These are phyloP conservation scores for Drosophila fuyamai DNA, from an alignment of 1,140 invertebrate species.

Conservation along the genomic window DNA sequence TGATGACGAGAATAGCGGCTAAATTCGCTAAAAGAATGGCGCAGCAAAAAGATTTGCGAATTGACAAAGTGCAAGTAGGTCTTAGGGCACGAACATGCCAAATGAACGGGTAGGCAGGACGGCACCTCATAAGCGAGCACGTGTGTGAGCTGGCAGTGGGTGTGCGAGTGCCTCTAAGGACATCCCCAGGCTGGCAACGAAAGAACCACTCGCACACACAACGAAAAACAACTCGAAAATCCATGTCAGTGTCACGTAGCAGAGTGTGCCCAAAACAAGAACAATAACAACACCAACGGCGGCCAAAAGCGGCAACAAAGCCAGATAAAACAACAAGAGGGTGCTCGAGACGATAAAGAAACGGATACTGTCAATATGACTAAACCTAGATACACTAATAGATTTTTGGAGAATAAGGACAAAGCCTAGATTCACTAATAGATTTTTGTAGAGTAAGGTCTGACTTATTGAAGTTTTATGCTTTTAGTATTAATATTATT, in stretches of 20 bases:
- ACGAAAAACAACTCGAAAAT: slow-evolving; percentile 76
- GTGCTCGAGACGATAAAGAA: slow-evolving; percentile 48
- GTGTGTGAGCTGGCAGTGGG: slow-evolving; percentile 1
- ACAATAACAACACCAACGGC: slow-evolving; percentile 37
- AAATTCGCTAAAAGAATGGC: slow-evolving; percentile 50
- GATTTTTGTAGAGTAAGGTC: neutral
- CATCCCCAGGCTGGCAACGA: slow-evolving; percentile 55
- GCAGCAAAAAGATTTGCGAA: slow-evolving; percentile 81
- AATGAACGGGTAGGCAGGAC: slow-evolving; percentile 47
- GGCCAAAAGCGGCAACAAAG: slow-evolving; percentile 34
- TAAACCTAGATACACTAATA: slow-evolving; percentile 51
- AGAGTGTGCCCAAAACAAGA: slow-evolving; percentile 61
- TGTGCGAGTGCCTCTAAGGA: slow-evolving; percentile 54
- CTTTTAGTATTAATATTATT: no score
- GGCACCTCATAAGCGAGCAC: slow-evolving; percentile 38
- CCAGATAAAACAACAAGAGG: slow-evolving; percentile 39
- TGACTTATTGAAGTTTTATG: neutral
- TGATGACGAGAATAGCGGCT: slow-evolving; percentile 58
- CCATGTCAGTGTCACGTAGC: slow-evolving; percentile 82
- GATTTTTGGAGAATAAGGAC: slow-evolving; percentile 5
- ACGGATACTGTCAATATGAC: slow-evolving; percentile 40
- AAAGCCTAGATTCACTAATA: slow-evolving; percentile 9
- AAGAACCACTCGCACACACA: slow-evolving; percentile 27
- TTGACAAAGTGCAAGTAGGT: slow-evolving; percentile 78
- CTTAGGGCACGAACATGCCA: slow-evolving; percentile 40